Conservation (phyloP, 2,888 invertebrate species). For the Cantharis flavilabris region DNA sequence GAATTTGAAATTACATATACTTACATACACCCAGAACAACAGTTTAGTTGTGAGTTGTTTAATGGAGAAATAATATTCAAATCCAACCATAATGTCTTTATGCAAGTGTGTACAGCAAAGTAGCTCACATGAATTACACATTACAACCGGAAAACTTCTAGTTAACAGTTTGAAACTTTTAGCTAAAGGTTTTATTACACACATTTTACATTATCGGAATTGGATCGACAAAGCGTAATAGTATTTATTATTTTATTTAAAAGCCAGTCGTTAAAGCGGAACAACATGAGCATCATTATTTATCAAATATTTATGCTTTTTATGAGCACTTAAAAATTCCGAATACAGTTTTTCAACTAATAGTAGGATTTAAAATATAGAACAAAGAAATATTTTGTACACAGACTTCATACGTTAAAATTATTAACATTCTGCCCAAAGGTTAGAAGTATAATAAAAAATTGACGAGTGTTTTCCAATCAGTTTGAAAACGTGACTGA, state of each 20-base stretch:
- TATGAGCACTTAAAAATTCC: background rate
- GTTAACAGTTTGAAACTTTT: background rate
- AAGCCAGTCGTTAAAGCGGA: background rate
- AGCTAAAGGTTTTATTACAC: background rate
- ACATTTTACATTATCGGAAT: background rate
- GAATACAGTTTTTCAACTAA: background rate
- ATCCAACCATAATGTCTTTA: background rate
- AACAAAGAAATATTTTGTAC: background rate
- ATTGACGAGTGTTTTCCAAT: too few species aligned
- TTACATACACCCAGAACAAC: background rate
- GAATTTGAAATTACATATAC: background rate
- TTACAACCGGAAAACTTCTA: background rate
- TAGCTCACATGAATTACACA: background rate
- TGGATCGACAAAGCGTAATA: background rate
- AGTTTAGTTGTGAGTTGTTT: background rate
- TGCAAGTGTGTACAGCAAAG: background rate
- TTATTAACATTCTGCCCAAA: too few species aligned
- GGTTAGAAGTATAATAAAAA: too few species aligned
- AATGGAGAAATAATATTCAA: background rate
- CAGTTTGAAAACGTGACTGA: too few species aligned
- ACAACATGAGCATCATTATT: background rate
- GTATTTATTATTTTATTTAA: background rate
- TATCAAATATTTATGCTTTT: background rate
- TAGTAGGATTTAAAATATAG: background rate
- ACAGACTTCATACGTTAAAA: too few species aligned